A percentile compares a stretch with the other conserved stretches of the same genome.
These are phyloP conservation scores for Phycodurus eques DNA, from an alignment of 2,113 vertebrate genomes.

Conservation along the genomic window DNA sequence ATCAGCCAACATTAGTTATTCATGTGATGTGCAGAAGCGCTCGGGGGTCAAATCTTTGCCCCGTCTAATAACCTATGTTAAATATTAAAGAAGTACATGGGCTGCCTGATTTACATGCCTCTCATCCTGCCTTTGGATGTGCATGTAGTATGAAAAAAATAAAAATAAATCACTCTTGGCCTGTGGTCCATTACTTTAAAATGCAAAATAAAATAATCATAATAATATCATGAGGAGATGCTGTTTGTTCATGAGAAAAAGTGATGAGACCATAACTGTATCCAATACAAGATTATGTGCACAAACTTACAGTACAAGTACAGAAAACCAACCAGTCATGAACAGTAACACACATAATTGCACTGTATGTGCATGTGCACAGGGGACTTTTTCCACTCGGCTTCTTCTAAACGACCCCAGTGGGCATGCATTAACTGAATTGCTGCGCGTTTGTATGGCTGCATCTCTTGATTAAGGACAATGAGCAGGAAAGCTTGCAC, in stretches of 20 bases:
- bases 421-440: conserved; percentile 73
- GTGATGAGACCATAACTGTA: conserved; percentile 30
- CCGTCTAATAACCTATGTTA: conserved; percentile 81
- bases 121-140: conserved; percentile 68
- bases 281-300: conserved; percentile 18
- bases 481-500: conserved; percentile 63
- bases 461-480: conserved; percentile 73
- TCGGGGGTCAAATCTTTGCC: conserved; percentile 76
- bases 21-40: conserved; percentile 74
- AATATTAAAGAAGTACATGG: conserved; percentile 79
- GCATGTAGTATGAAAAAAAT: conserved; percentile 24
- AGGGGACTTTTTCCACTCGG: conserved; percentile 56
- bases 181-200: conserved; percentile 55
- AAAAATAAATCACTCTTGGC: conserved; percentile 46
- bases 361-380: conserved; percentile 12
- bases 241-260: conserved; percentile 35
- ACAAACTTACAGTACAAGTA: conserved; percentile 12
- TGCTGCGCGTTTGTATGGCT: conserved; percentile 66
- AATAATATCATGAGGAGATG: conserved; percentile 20
- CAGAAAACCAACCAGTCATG: conserved; percentile 19
- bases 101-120: conserved; percentile 75
- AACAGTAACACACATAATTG: conserved; percentile 18
- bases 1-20: conserved; percentile 79
- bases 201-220: conserved; percentile 34
- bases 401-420: conserved; percentile 67